Conservation (phyloP, 2,113 vertebrate genomes). For the Tragelaphus scriptus region DNA sequence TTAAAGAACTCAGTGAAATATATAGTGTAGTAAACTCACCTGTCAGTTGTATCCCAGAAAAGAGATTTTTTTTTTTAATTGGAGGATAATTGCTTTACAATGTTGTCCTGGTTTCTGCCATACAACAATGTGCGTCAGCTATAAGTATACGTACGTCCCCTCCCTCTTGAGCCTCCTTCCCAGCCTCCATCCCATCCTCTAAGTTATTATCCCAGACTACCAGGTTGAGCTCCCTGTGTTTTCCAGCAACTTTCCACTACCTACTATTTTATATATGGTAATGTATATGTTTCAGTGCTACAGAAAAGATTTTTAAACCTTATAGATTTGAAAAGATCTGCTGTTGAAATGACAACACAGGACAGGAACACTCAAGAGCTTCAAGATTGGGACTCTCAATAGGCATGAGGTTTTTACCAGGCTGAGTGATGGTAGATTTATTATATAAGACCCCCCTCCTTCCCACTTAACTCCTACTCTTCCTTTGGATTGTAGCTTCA, state of each 20-base stretch:
- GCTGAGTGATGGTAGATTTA: not conserved
- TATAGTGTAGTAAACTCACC: not conserved
- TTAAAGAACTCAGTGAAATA: not conserved
- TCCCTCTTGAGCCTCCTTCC: not conserved
- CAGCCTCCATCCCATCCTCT: not conserved
- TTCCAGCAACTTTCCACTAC: not conserved
- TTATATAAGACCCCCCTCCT: not conserved
- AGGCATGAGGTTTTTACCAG: not conserved
- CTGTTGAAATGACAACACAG: not conserved
- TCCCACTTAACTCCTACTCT: not conserved
- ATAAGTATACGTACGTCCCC: not conserved
- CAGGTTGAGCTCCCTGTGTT: not conserved
- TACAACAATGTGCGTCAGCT: not conserved
- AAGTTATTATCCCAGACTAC: not conserved
- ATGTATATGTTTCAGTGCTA: not conserved
- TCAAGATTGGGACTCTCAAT: not conserved
- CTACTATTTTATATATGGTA: not conserved
- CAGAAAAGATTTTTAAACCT: not conserved
- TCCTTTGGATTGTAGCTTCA: not conserved
- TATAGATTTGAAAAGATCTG: not conserved
- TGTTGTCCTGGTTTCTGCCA: not conserved
- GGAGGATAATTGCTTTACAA: not conserved
- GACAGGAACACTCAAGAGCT: not conserved
- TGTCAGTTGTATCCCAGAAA: not conserved
- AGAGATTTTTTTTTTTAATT: not conserved